A percentile compares a stretch with the other conserved stretches of the same genome.
Evolutionary conservation across 2,113 vertebrate species (phyloP).

Genomic region (Diphyllodes magnificus): DNA sequence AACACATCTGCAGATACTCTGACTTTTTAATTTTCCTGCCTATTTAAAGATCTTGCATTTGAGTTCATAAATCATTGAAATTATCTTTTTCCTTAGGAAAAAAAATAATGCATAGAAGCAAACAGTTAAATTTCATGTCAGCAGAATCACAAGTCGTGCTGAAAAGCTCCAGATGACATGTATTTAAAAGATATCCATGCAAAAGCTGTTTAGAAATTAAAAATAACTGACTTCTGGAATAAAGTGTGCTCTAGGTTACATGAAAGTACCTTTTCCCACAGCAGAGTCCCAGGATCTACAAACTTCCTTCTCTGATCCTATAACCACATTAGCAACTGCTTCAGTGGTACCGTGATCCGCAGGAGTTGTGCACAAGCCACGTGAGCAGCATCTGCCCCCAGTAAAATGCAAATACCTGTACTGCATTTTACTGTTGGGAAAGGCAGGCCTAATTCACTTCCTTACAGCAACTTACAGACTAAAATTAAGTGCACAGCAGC

Average conservation of each 20-base stretch:
- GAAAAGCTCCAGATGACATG: not conserved
- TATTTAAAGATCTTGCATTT: constrained; percentile 26
- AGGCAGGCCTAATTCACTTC: not conserved
- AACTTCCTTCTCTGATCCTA: not conserved
- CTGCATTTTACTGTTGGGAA: not conserved
- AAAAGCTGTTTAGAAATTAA: not conserved
- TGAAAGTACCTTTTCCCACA: not conserved
- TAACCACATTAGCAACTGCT: not conserved
- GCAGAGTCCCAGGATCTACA: not conserved
- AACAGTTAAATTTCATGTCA: constrained; percentile 22
- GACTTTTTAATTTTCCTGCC: constrained; percentile 17
- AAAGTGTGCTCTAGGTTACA: not conserved
- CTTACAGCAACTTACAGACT: not conserved
- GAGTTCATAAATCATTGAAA: not conserved
- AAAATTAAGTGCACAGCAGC: not conserved
- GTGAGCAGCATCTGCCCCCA: not conserved
- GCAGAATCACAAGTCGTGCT: not conserved
- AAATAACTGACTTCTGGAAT: constrained; percentile 3
- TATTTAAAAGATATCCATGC: not conserved
- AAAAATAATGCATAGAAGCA: not conserved
- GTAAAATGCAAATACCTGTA: not conserved
- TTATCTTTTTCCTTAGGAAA: not conserved
- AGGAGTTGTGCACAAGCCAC: accelerated
- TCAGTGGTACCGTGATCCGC: accelerated
- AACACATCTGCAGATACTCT: constrained; percentile 12